These are phyloP conservation scores for Psammodynastes pulverulentus DNA, from an alignment of 2,113 vertebrate species.

Conservation along the genomic window DNA sequence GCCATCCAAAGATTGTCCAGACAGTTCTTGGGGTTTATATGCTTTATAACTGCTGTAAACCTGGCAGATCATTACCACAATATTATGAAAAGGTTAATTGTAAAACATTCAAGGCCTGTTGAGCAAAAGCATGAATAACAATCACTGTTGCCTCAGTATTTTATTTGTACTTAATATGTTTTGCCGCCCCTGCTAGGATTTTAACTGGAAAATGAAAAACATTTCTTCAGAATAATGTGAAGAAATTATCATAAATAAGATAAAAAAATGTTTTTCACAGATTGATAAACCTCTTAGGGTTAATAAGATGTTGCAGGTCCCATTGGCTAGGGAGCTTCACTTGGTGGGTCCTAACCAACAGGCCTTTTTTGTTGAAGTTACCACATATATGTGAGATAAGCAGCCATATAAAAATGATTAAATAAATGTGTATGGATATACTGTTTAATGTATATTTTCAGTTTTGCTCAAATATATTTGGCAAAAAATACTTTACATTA, in stretches of 20 bases:
- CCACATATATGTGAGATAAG: background rate
- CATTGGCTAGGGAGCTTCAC: background rate
- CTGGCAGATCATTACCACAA: background rate
- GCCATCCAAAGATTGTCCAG: background rate
- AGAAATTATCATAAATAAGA: background rate
- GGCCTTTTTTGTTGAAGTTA: background rate
- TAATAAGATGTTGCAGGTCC: background rate
- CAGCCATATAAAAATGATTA: background rate
- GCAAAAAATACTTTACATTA: constrained; percentile 23
- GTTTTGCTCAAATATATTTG: background rate
- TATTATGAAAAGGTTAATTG: background rate
- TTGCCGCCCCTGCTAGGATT: background rate
- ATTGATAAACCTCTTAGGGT: background rate
- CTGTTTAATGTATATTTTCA: background rate
- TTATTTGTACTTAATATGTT: background rate
- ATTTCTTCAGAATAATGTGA: background rate
- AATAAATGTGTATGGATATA: background rate
- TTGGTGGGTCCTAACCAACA: background rate
- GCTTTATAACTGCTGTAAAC: background rate
- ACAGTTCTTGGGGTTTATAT: background rate
- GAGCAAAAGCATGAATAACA: background rate
- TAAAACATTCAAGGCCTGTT: background rate
- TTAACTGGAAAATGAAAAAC: background rate
- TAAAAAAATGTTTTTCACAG: background rate
- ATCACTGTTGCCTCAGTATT: background rate